Base-by-base conservation (phyloP, 2,113 vertebrate species). In the Anoplopoma fimbria region DNA sequence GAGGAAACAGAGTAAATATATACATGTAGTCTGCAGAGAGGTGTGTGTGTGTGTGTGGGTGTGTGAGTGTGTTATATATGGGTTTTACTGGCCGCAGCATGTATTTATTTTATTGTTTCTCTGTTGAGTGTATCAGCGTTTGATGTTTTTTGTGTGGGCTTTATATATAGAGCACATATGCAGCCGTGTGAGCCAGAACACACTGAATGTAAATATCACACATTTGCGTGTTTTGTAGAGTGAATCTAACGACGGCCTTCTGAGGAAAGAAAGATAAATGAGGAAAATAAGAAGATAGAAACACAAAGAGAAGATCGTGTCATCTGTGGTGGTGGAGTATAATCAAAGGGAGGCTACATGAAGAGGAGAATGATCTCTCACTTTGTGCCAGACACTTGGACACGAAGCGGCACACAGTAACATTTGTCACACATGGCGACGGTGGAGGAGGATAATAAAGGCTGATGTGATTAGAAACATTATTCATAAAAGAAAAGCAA, bases 1-100 rank as follows among this genome's bases (percentile, higher is more conserved):
- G 36, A 69, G 33, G 19, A 77, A 77, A 38, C 33, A 70, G 63
- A 82, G 53, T 51, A 86, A 81, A 87, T 88, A 81, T 77, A 81
- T 75, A 79, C 72, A 76, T 53, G 33, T 2, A 27, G 40, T n/a
- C 36, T 69, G 34, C 75, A 68, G 71, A 38, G 62, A 58, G 45
- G 19, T 53, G 0, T 9, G 13, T 57, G 14, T 36, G n/a, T 33
- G 67, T 53, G 71, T 60, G 47, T 63, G 67, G 27, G 27, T 36
- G 31, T 65, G 67, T 64, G 38, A 21, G n/a, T 69, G 64, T 62
- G 60, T 62, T 57, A 12, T 55, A 4, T 70, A 23, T 42, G 40
- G 23, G n/a, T 75, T 58, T 75, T 29, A 73, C 51, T 15, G 51
- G 36, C 61, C 33, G 33, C 27, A 23, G 25, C 15, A 27, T 73